Evolutionary conservation across 2,113 vertebrate genomes (phyloP), one percentile per base, ranked within the genome.

Genomic region (Melanerpes formicivorus): DNA sequence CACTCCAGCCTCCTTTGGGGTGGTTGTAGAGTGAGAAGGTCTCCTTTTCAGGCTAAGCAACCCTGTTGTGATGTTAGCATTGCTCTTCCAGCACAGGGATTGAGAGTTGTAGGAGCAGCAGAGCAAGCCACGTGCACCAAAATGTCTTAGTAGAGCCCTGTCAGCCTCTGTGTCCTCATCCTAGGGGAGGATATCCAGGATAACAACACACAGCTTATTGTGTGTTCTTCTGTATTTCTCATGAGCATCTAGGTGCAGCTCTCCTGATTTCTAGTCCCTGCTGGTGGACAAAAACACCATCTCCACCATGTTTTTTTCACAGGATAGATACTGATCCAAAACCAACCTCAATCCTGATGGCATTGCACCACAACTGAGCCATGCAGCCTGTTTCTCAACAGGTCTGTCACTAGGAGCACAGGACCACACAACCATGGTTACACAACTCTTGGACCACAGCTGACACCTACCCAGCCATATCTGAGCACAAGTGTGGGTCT

Each of bases 371-470:
- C 3, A 12, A 21, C 48, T 32, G 42, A 87, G 32, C 21, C 52
- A 54, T 54, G 58, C 48, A 78, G 64, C 25, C 65, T 54, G 19
- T 46, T 67, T n/a, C 37, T 72, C 71, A 37, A 2, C 1, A 4
- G 40, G 12, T 42, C 18, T 81, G 1, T 72, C 2, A 4, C 27
- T 48, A 32, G 50, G 66, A 84, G 17, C 6, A 7, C 25, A 76
- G 78, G 46, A 52, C n/a, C n/a, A n/a, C 12, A 4, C 1, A 2
- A 3, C 27, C 16, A 5, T 0, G 2, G 58, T 75, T 66, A 65
- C 59, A 72, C 22, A 76, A 30, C 66, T 71, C 67, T 66, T 55
- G 64, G 30, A 50, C 18, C 30, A 65, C 34, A 67, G 29, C 21
- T 78, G 29, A 37, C 44, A 42, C 58, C 17, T 52, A 46, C 52